Percentiles rank a stretch among this genome's conserved stretches.
phyloP scores from a whole-genome alignment of 2,797 vertebrate species.

The Sparus aurata region DNA sequence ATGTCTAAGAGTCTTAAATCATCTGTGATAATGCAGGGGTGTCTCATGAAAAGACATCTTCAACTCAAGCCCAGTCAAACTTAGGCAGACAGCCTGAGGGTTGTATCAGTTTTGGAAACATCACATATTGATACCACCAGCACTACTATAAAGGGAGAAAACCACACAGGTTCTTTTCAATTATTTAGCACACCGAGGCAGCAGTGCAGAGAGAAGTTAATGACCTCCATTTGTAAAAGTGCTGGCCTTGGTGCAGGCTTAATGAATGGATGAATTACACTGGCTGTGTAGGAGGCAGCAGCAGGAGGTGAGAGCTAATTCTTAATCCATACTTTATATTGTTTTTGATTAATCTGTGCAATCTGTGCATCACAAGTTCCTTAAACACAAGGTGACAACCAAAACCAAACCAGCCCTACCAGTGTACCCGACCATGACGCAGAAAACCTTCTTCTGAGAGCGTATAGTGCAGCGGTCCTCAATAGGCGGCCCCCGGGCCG shows the following conservation, averaged over 20 bases:
- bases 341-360: background rate
- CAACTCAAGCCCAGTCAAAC: background rate
- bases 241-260: conserved; percentile 49
- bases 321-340: background rate
- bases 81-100: background rate
- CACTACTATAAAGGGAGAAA: conserved; percentile 28
- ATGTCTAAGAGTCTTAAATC: background rate
- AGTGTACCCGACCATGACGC: no score
- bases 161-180: conserved; percentile 48
- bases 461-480: no score
- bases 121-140: conserved; percentile 24
- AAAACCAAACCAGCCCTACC: no score
- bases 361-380: background rate
- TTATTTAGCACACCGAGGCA: conserved; percentile 56
- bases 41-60: background rate
- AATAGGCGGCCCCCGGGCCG: no score
- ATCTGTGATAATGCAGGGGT: background rate
- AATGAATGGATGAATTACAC: conserved; percentile 53
- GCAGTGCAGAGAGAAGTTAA: conserved; percentile 46
- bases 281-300: background rate
- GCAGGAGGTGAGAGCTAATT: background rate
- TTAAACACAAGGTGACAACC: background rate
- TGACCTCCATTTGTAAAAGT: conserved; percentile 64
- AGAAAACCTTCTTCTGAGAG: background rate
- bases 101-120: conserved; percentile 18